These are phyloP conservation scores for Lonchura striata DNA, from an alignment of 2,113 vertebrate genomes.

Conservation along the genomic window DNA sequence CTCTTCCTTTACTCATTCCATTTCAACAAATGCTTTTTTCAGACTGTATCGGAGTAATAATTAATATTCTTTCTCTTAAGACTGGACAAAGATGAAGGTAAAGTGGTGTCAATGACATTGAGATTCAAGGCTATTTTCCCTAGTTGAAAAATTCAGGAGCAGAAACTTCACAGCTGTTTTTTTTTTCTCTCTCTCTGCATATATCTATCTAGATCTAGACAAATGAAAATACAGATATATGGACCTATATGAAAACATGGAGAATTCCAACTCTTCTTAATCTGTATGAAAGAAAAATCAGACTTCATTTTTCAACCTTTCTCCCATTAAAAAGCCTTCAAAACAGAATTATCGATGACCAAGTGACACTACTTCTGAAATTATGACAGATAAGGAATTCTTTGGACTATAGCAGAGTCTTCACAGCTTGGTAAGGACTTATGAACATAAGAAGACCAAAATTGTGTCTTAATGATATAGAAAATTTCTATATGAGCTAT, in stretches of 20 bases:
- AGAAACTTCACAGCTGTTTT: background rate
- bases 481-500: background rate
- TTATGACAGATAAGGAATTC: background rate
- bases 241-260: background rate
- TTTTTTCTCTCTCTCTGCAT: accelerated
- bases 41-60: background rate
- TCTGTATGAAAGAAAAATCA: background rate
- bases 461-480: background rate
- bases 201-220: background rate
- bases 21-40: background rate
- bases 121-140: background rate
- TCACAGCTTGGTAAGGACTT: background rate
- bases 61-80: background rate
- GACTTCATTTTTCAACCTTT: background rate
- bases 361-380: background rate
- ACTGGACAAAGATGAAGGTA: background rate
- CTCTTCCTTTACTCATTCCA: background rate
- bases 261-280: background rate
- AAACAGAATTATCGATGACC: background rate
- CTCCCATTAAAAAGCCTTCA: background rate
- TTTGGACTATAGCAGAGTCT: background rate
- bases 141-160: background rate
- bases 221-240: background rate
- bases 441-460: background rate
- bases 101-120: background rate